Base-by-base conservation (phyloP, 2,113 vertebrate species). In the Cichladusa arquata region DNA sequence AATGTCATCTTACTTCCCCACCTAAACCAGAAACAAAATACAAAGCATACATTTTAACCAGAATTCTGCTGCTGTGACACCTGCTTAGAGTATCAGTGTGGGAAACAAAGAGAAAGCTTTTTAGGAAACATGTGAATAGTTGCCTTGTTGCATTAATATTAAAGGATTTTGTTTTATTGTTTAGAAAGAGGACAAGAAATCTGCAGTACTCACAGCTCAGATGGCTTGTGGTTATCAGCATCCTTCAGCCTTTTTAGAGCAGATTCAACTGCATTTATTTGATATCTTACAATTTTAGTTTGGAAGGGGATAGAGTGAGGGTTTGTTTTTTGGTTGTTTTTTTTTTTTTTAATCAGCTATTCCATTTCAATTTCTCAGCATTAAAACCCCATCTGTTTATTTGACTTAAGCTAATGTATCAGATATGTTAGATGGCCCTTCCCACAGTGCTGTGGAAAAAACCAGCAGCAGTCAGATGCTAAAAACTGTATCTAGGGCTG, bases 261-360 rank as follows among this genome's bases (percentile, higher is more conserved):
- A 92, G 60, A 95, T 88, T 94, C 34, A 95, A 29, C 76, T 67
- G 28, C 47, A 65, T 74, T 95, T 84, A 67, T 88, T 85, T 71
- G 50, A 74, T 62, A 65, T 61, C 83, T 86, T 92, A 73, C 40
- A 67, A 8, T 86, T 96, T 93, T 57, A 92, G 33, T 45, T 94
- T 33, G n/a, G 54, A 87, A 65, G 16, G 24, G 76, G 44, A 91
- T 19, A 83, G 50, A 51, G 53, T 71, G 42, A 94, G 24, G 19
- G 2, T 93, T 48, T 5, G 47, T 44, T 44, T 42, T 15, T 42
- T 42, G 40, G 16, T 44, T 25, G 48, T 25, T 50, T 50, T 50
- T 12, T 50, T 38, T 42, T 88, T 57, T 93, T 93, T 83, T 62
- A 14, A 96, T 91, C 42, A 93, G 62, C 38, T 58, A 36, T 34